Conservation (phyloP, 2,888 invertebrate species). For the Amblyteles armatorius region DNA sequence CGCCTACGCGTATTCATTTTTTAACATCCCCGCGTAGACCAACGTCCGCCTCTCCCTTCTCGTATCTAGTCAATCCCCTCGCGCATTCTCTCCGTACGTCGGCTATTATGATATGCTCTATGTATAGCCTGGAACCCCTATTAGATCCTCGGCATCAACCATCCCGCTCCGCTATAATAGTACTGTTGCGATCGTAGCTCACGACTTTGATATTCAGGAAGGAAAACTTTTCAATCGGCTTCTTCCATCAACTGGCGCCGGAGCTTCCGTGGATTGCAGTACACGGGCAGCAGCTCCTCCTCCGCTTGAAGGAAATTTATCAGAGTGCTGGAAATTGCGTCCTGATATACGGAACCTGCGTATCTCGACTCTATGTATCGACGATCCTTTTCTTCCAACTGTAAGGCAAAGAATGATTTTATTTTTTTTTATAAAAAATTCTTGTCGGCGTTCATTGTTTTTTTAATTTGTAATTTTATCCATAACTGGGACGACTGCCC, state of each 20-base stretch:
- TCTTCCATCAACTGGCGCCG: slow-evolving; percentile 54
- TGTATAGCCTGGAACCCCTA: not conserved
- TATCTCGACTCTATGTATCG: slow-evolving; percentile 68
- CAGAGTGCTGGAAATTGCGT: slow-evolving; percentile 72
- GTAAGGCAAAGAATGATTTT: not conserved
- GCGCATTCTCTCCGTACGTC: slow-evolving; percentile 12
- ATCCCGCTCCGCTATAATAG: not conserved
- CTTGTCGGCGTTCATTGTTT: no score
- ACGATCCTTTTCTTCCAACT: slow-evolving; percentile 73
- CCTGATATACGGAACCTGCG: slow-evolving; percentile 73
- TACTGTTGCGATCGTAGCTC: slow-evolving; percentile 24
- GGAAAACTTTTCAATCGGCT: slow-evolving; percentile 48
- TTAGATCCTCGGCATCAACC: slow-evolving; percentile 16
- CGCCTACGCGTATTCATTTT: slow-evolving; percentile 57
- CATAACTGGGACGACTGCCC: no score
- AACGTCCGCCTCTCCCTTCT: slow-evolving; percentile 4
- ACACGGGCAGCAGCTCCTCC: slow-evolving; percentile 75
- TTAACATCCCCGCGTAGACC: slow-evolving; percentile 46
- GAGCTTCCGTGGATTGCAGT: slow-evolving; percentile 72
- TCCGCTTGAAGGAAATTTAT: slow-evolving; percentile 74
- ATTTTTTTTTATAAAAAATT: not conserved
- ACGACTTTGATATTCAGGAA: slow-evolving; percentile 32
- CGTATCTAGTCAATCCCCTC: slow-evolving; percentile 36
- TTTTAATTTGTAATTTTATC: no score
- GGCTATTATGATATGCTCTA: slow-evolving; percentile 29